These are phyloP conservation scores for Philereme transversata DNA, from an alignment of 2,888 invertebrate species.

Conservation along the genomic window DNA sequence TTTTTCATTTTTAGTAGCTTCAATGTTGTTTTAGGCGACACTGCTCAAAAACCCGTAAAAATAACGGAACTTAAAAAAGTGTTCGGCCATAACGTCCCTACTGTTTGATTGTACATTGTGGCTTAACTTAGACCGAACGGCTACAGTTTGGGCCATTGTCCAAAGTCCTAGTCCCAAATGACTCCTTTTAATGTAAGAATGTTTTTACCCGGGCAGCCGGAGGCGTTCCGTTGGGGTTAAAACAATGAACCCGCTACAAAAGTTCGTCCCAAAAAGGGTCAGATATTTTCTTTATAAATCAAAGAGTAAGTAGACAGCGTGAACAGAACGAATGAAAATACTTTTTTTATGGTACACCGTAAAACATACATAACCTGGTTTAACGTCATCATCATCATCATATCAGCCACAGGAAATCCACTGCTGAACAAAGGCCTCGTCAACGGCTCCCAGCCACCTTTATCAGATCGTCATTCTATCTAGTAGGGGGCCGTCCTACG, in stretches of 20 bases:
- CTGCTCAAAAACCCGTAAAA: too few species aligned
- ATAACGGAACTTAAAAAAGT: neutral
- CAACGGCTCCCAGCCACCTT: too few species aligned
- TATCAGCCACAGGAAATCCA: too few species aligned
- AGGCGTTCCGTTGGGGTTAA: conserved; percentile 34
- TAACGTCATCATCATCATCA: too few species aligned
- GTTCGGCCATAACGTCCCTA: neutral
- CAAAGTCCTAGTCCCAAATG: conserved; percentile 38
- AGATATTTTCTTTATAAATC: conserved; percentile 32
- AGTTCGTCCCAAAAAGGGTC: conserved; percentile 26
- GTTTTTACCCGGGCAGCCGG: conserved; percentile 38
- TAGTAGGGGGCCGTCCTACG: too few species aligned
- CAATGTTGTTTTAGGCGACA: too few species aligned
- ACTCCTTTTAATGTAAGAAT: conserved; percentile 46
- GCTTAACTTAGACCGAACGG: conserved; percentile 30
- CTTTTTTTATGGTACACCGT: neutral
- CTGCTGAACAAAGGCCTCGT: too few species aligned
- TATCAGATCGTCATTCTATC: too few species aligned
- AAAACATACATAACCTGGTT: neutral
- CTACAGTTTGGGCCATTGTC: conserved; percentile 50
- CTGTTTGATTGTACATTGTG: conserved; percentile 15
- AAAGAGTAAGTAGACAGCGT: conserved; percentile 6
- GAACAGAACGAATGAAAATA: neutral
- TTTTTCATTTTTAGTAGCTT: too few species aligned
- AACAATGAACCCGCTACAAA: conserved; percentile 38